Conservation (phyloP, 2,113 vertebrate species). For the Myxocyprinus asiaticus region DNA sequence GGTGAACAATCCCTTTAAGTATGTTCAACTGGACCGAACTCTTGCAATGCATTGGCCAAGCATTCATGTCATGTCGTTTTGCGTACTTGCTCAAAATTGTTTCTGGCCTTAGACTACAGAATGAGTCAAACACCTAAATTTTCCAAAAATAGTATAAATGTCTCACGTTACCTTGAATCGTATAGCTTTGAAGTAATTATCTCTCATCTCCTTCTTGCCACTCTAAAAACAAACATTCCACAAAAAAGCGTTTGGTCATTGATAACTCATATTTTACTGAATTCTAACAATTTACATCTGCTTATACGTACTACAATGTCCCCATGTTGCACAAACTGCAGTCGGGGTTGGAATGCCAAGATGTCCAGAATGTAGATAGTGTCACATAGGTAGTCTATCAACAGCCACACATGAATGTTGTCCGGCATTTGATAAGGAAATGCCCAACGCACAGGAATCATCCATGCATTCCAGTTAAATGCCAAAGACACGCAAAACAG, state of each 20-base stretch:
- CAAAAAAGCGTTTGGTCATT: neutral
- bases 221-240: conserved; percentile 69
- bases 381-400: conserved; percentile 85
- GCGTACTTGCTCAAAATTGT: too few relatives aligned
- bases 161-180: conserved; percentile 85
- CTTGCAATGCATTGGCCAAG: too few relatives aligned
- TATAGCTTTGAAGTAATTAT: conserved; percentile 84
- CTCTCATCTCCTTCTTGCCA: conserved; percentile 88
- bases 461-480: conserved; percentile 96
- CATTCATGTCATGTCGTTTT: too few relatives aligned
- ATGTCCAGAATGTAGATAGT: conserved; percentile 91
- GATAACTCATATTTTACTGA: too few relatives aligned
- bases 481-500: conserved; percentile 90
- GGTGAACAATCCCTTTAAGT: too few relatives aligned
- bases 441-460: conserved; percentile 90
- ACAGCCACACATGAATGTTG: conserved; percentile 88
- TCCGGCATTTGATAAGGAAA: conserved; percentile 85
- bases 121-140: too few relatives aligned
- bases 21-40: too few relatives aligned
- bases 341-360: conserved; percentile 85
- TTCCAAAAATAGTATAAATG: too few relatives aligned
- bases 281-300: neutral
- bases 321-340: conserved; percentile 90
- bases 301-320: conserved; percentile 89
- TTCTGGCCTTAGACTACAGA: too few relatives aligned